A percentile compares a stretch with the other conserved stretches of the same genome.
These are phyloP conservation scores for Danio albolineatus DNA, from an alignment of 2,797 vertebrate species.

Conservation along the genomic window DNA sequence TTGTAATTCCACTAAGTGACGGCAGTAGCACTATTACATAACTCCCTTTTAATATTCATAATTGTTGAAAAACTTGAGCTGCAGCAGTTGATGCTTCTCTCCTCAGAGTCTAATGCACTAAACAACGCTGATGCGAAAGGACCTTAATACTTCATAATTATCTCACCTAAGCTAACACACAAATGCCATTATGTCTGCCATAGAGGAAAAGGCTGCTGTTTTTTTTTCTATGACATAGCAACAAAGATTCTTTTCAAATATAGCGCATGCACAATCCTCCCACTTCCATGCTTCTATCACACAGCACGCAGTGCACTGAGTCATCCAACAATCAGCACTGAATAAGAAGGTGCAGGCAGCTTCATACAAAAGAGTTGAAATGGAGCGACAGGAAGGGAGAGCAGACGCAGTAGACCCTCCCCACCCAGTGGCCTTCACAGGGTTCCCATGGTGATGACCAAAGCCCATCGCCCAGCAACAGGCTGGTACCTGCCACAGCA, in stretches of 20 bases:
- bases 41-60: no score
- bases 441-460: slow-evolving; percentile 57
- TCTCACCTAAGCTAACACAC: slow-evolving; percentile 9
- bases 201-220: slow-evolving; percentile 10
- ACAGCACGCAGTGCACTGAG: slow-evolving; percentile 42
- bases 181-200: slow-evolving; percentile 23
- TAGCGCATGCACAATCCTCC: slow-evolving; percentile 39
- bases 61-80: no score
- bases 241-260: slow-evolving; percentile 44
- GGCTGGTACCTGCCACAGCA: slow-evolving; percentile 32
- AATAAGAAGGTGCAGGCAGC: slow-evolving; percentile 46
- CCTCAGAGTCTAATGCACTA: background rate
- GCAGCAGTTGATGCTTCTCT: background rate
- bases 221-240: slow-evolving; percentile 35
- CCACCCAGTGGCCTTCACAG: slow-evolving; percentile 50
- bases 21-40: no score
- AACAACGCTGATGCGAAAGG: background rate
- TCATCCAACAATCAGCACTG: slow-evolving; percentile 45
- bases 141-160: slow-evolving; percentile 16
- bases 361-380: slow-evolving; percentile 14
- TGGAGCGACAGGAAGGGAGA: slow-evolving; percentile 22
- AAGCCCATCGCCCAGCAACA: slow-evolving; percentile 58
- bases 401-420: slow-evolving; percentile 27
- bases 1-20: no score
- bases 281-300: slow-evolving; percentile 43